Percentiles rank a stretch among this genome's conserved stretches.
These are phyloP conservation scores for Trichosurus vulpecula DNA, from an alignment of 2,797 vertebrate species.

Conservation along the genomic window DNA sequence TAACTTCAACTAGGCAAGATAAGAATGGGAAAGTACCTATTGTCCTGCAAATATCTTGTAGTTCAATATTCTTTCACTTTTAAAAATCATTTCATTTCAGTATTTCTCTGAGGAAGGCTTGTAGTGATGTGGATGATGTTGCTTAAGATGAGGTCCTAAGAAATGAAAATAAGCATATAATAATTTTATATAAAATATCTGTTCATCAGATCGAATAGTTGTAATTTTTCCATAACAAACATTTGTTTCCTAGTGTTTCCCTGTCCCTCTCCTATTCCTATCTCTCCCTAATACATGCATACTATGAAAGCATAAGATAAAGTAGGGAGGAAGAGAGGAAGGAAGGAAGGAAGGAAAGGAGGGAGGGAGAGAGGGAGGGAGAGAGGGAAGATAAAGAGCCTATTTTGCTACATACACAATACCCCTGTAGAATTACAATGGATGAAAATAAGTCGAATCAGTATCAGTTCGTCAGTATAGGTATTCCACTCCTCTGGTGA, in stretches of 20 bases:
- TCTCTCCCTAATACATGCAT: too few species aligned
- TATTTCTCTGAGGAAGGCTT: conserved; percentile 90
- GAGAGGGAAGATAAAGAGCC: neutral
- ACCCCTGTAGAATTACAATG: neutral
- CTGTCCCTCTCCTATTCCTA: too few species aligned
- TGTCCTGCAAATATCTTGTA: conserved; percentile 43
- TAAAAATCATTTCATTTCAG: conserved; percentile 74
- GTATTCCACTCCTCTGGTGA: neutral
- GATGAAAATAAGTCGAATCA: rapidly evolving
- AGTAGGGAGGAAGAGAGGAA: neutral
- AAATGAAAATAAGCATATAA: neutral
- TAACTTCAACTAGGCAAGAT: conserved; percentile 46
- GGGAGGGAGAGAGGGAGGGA: rapidly evolving
- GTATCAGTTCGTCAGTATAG: rapidly evolving
- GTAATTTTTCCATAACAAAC: neutral
- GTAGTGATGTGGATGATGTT: conserved; percentile 90
- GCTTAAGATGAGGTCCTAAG: conserved; percentile 90
- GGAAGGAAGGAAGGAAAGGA: neutral
- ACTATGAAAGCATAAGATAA: rapidly evolving
- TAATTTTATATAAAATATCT: rapidly evolving
- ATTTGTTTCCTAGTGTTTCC: too few species aligned
- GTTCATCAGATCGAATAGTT: neutral
- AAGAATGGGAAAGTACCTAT: neutral
- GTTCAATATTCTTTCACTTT: neutral
- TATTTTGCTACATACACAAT: rapidly evolving